These are phyloP conservation scores for Gymnothorax javanicus DNA, from an alignment of 2,797 vertebrate species.

Conservation along the genomic window DNA sequence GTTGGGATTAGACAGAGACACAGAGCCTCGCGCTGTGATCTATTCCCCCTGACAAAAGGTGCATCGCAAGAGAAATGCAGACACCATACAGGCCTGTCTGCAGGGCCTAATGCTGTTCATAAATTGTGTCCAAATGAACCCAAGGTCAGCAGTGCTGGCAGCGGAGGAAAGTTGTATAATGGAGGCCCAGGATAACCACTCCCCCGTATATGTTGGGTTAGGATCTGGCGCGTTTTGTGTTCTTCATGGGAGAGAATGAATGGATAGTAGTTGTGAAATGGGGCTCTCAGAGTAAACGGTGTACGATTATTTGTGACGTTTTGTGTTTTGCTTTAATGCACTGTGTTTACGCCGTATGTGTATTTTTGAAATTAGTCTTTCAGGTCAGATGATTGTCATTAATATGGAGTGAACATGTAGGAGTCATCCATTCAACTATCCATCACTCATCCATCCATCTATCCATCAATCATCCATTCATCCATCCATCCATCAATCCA, in stretches of 20 bases:
- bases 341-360: no score
- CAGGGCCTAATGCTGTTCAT: conserved; percentile 26
- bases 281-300: background rate
- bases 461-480: no score
- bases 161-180: conserved; percentile 19
- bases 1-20: background rate
- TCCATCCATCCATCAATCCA: no score
- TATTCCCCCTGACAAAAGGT: background rate
- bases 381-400: no score
- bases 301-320: background rate
- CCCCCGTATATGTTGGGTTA: background rate
- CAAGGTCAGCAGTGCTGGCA: conserved; percentile 27
- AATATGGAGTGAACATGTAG: no score
- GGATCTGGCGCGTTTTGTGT: background rate
- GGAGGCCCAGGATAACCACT: conserved; percentile 7
- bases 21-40: background rate
- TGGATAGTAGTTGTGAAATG: background rate
- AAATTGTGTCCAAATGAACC: conserved; percentile 21
- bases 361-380: no score
- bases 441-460: no score
- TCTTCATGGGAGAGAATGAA: background rate
- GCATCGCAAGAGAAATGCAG: background rate
- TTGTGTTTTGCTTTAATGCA: background rate
- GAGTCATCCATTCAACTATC: no score
- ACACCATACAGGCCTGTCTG: conserved; percentile 7